Base-by-base conservation (phyloP, 1,140 invertebrate species). In the Hycleus cichorii region DNA sequence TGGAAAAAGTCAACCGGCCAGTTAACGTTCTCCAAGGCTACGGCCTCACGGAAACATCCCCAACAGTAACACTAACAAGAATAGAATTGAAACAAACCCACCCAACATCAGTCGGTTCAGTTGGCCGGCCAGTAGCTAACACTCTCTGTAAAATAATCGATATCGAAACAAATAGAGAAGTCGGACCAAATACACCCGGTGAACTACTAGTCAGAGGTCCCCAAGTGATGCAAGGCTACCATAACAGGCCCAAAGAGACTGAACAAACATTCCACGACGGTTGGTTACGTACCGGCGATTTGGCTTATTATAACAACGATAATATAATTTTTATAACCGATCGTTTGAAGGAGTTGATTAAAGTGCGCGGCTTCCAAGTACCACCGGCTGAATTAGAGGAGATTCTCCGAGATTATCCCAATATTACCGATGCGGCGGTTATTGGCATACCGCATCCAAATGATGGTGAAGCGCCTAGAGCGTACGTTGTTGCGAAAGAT, bases 291-390 rank as follows among this genome's bases (percentile, higher is more conserved):
- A 88, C 88, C 12, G 89, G 89, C 9, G 88, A 91, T 70, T 77
- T 91, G 56, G 88, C 84, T 3, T 88, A 85, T 66, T 84, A 82
- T 62, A 86, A 90, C 64, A 69, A 81, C 4, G 77, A 88, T 7
- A 80, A 80, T 2, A 81, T 78, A 62, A 80, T 91, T 62, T 88
- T 80, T 57, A 82, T 92, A 59, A 82, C 87, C 1, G 89, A 91
- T 67, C 75, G 89, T 42, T 70, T 90, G 0, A 92, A 91, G 69
- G 88, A 91, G 65, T 73, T 91, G 3, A 90, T 91, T 48, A 91
- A 91, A 69, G 88, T 85, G 66, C 88, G 90, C 73, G 86, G 82
- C 32, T 83, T 83, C 63, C 88, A 91, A 77, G 84, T 85, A 72
- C 77, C 87, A 1, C 89, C 89, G 54, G 83, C 88, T 1, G 86